Conservation (phyloP, 1,140 invertebrate genomes). For the Drosophila sulfurigaster region DNA sequence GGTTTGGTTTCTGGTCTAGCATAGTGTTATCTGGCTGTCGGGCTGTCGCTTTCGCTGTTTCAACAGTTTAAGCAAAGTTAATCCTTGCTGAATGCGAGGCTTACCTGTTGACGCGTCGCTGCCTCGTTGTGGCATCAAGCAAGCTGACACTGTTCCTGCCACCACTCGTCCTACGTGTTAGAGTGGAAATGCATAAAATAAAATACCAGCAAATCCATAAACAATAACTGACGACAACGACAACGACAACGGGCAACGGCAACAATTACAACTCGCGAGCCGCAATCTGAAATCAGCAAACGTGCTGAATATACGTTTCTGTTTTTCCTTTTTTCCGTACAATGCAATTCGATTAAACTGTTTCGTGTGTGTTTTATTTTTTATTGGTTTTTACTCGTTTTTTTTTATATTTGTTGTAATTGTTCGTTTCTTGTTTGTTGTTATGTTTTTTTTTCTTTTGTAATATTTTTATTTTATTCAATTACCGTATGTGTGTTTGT, state of each 20-base stretch:
- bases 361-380: conserved; percentile 25
- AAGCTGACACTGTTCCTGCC: not conserved
- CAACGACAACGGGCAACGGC: not conserved
- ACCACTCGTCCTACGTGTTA: conserved; percentile 57
- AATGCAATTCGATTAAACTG: conserved; percentile 47
- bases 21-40: conserved; percentile 24
- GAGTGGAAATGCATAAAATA: conserved; percentile 55
- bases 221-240: conserved; percentile 52
- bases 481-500: conserved; percentile 13
- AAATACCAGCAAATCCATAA: conserved; percentile 65
- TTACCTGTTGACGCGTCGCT: conserved; percentile 71
- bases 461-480: conserved; percentile 9
- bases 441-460: not conserved
- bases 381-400: conserved; percentile 31
- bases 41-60: conserved; percentile 58
- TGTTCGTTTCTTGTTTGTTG: not conserved
- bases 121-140: conserved; percentile 19
- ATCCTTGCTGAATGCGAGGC: conserved; percentile 72
- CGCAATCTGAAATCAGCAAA: conserved; percentile 24
- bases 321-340: conserved; percentile 17
- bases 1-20: not conserved
- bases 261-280: conserved; percentile 47
- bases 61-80: conserved; percentile 75
- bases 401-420: not conserved
- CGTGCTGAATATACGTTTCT: conserved; percentile 10